Evolutionary conservation across 2,797 vertebrate species (phyloP).

Genomic region (Pelodytes ibericus): DNA sequence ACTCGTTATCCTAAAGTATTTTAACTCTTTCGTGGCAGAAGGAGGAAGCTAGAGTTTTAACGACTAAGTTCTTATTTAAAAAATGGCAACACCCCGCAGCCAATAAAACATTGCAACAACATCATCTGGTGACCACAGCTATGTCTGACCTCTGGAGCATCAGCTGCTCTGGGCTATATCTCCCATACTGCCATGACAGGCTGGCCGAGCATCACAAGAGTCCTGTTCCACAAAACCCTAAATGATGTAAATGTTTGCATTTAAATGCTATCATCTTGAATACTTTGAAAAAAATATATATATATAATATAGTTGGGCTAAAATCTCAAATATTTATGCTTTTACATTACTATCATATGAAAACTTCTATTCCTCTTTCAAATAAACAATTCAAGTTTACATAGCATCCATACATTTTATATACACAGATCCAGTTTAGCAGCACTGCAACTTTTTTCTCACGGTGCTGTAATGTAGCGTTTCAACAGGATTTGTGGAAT

Average conservation of each 20-base stretch:
- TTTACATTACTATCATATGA: neutral
- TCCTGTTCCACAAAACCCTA: no score
- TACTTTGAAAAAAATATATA: no score
- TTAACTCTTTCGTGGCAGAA: conserved; percentile 32
- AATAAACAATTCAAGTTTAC: neutral
- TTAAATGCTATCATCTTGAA: no score
- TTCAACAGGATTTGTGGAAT: conserved; percentile 10
- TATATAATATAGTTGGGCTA: no score
- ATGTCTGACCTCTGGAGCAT: neutral
- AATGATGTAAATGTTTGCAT: no score
- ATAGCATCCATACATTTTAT: neutral
- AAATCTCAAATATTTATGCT: neutral
- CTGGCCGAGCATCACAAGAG: no score
- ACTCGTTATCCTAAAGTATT: conserved; percentile 47
- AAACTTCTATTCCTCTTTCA: neutral
- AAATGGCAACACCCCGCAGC: neutral
- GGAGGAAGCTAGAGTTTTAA: neutral
- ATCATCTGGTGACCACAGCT: neutral
- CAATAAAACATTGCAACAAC: neutral
- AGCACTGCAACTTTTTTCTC: conserved; percentile 16
- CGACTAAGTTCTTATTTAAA: neutral
- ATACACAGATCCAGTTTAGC: conserved; percentile 10
- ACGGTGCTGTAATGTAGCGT: conserved; percentile 18
- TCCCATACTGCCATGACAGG: no score
- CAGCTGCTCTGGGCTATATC: no score